Percentiles rank a stretch among this genome's conserved stretches.
Conservation (phyloP, 2,113 vertebrate species). For the Litocranius walleri region DNA sequence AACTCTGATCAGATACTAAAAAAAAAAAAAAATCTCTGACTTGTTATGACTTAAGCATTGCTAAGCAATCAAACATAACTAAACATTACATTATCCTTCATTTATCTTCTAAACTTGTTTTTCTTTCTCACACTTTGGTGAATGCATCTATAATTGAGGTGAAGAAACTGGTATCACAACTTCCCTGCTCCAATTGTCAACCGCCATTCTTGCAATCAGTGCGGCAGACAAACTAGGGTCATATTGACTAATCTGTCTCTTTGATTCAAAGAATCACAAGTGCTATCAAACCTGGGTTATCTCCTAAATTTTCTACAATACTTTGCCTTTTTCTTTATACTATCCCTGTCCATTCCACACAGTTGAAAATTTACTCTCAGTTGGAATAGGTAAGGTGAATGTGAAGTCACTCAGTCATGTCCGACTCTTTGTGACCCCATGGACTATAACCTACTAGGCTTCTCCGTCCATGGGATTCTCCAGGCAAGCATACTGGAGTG, state of each 20-base stretch:
- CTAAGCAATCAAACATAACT: not conserved
- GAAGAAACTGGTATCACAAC: not conserved
- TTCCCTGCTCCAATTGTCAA: not conserved
- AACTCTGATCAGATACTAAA: not conserved
- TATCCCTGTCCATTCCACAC: not conserved
- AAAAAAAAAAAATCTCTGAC: not conserved
- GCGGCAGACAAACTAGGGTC: not conserved
- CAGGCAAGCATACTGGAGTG: too few species aligned
- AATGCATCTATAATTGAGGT: not conserved
- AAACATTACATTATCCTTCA: not conserved
- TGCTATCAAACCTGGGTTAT: not conserved
- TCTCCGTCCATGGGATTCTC: too few species aligned
- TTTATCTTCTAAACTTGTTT: not conserved
- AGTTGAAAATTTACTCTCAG: not conserved
- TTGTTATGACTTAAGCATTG: not conserved
- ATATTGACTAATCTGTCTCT: not conserved
- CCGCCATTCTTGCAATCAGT: not conserved
- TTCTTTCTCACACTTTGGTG: not conserved
- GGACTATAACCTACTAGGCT: too few species aligned
- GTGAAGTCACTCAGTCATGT: too few species aligned
- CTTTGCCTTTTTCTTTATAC: not conserved
- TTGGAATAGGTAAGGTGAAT: not conserved
- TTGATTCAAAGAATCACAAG: not conserved
- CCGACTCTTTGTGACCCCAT: fast-evolving
- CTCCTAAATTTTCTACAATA: not conserved